These are phyloP conservation scores for Manis javanica DNA, from an alignment of 2,797 vertebrate genomes.

Conservation along the genomic window DNA sequence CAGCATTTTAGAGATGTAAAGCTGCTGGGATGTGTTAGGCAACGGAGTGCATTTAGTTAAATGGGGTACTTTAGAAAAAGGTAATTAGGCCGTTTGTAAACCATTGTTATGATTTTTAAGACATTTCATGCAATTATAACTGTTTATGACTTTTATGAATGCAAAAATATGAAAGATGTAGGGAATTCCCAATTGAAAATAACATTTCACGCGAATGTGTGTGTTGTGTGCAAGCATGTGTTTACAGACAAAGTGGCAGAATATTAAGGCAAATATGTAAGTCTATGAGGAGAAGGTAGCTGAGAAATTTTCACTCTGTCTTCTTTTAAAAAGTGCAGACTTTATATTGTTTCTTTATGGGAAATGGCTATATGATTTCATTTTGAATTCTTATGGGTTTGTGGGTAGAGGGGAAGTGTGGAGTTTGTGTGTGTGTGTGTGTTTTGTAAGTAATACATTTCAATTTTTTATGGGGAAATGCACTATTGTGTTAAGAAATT, in stretches of 20 bases:
- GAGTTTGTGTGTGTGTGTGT: background rate
- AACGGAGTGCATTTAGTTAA: background rate
- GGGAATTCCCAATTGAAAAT: background rate
- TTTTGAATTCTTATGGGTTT: slow-evolving; percentile 8
- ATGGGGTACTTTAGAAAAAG: background rate
- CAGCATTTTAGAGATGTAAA: background rate
- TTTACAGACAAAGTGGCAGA: background rate
- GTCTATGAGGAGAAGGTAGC: background rate
- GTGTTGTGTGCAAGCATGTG: rapidly evolving
- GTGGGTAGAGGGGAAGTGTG: background rate
- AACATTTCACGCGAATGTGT: background rate
- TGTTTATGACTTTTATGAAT: background rate
- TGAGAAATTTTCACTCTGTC: background rate
- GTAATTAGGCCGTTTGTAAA: background rate
- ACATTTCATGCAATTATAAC: background rate
- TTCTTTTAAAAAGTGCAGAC: background rate
- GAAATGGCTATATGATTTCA: background rate
- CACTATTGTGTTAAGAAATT: background rate
- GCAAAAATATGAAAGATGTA: background rate
- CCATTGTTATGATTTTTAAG: background rate
- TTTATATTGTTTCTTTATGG: background rate
- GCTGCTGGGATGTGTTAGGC: background rate
- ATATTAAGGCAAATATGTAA: background rate
- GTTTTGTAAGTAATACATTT: background rate
- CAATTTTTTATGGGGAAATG: background rate